Evolutionary conservation across 2,797 vertebrate genomes (phyloP).

Genomic region (Bradypodion ventrale): DNA sequence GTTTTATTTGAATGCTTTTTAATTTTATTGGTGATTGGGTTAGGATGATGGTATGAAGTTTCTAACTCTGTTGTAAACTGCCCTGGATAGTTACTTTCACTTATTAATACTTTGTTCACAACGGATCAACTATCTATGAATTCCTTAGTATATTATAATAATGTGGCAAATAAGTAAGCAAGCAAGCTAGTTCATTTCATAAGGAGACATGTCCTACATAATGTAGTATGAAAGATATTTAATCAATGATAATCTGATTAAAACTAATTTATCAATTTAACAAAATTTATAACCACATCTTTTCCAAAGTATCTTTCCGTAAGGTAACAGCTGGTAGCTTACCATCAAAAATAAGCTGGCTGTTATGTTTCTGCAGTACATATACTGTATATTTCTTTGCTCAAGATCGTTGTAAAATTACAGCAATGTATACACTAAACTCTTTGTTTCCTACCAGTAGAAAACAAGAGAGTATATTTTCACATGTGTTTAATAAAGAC

Average conservation of each 20-base stretch:
- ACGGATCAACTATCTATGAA: too few species aligned
- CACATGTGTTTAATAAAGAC: not conserved
- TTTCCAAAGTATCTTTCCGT: not conserved
- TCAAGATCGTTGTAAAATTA: slow-evolving; percentile 2
- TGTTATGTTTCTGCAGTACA: not conserved
- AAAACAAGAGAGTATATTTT: not conserved
- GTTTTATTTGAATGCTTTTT: too few species aligned
- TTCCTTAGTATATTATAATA: too few species aligned
- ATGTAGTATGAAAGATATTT: not conserved
- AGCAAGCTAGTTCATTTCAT: too few species aligned
- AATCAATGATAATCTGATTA: not conserved
- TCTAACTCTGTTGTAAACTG: too few species aligned
- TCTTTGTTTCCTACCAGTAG: not conserved
- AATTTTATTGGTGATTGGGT: too few species aligned
- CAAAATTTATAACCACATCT: slow-evolving; percentile 25
- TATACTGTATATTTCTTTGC: slow-evolving; percentile 8
- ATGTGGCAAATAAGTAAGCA: too few species aligned
- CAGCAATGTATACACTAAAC: not conserved
- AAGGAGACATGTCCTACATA: too few species aligned
- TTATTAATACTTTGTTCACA: too few species aligned
- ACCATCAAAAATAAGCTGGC: not conserved
- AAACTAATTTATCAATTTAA: slow-evolving; percentile 15
- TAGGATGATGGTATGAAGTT: too few species aligned
- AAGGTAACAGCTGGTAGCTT: not conserved
- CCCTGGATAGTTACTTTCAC: too few species aligned